Evolutionary conservation across 2,888 invertebrate genomes (phyloP).

Genomic region (Leptinotarsa juncta): DNA sequence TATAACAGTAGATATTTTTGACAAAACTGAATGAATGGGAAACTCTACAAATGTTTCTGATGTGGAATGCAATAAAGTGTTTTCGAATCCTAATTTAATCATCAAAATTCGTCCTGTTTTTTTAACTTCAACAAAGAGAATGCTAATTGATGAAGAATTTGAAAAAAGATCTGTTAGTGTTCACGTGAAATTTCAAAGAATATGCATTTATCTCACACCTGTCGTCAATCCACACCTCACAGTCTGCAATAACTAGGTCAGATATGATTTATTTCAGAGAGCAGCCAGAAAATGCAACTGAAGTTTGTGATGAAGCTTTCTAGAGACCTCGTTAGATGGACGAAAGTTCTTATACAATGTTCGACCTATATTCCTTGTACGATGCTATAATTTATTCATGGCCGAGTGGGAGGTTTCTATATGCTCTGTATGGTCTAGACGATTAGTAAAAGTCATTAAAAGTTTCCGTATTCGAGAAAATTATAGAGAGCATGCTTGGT

Average conservation of each 20-base stretch:
- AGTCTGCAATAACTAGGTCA: not conserved
- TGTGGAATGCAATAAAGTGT: too few species aligned
- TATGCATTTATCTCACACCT: not conserved
- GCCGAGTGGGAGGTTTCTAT: slow-evolving; percentile 4
- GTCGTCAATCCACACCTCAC: not conserved
- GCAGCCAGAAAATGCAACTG: not conserved
- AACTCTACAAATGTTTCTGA: too few species aligned
- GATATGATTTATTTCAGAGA: not conserved
- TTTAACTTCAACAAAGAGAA: too few species aligned
- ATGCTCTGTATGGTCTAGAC: slow-evolving; percentile 2
- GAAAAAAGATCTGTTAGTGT: too few species aligned
- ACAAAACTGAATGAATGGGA: too few species aligned
- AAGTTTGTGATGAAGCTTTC: slow-evolving; percentile 5
- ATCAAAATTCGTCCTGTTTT: too few species aligned
- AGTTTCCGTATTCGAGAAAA: slow-evolving; percentile 14
- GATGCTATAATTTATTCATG: slow-evolving; percentile 6
- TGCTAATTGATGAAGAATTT: too few species aligned
- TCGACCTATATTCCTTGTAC: not conserved
- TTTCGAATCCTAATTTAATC: too few species aligned
- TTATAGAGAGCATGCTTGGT: slow-evolving; percentile 2
- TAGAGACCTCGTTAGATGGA: slow-evolving; percentile 1
- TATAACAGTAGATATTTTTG: too few species aligned
- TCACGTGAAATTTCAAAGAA: not conserved
- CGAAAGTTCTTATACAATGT: slow-evolving; percentile 7
- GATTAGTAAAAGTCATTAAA: slow-evolving; percentile 14